Percentiles rank a stretch among this genome's conserved stretches.
These are phyloP conservation scores for Drosophila sucinea DNA, from an alignment of 1,140 invertebrate species.

Conservation along the genomic window DNA sequence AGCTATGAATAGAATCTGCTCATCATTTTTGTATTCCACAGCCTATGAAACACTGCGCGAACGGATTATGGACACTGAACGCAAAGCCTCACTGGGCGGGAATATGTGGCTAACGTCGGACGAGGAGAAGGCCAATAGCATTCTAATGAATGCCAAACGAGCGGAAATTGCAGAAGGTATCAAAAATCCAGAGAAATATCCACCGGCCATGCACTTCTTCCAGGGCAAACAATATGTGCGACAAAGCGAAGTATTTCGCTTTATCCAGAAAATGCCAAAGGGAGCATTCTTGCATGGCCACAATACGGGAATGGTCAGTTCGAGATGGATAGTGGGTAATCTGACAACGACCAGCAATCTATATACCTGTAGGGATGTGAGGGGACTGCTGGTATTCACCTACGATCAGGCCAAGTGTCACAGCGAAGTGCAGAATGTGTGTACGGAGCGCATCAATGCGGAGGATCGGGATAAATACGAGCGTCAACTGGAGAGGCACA, in stretches of 20 bases:
- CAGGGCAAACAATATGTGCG: slow-evolving; percentile 86
- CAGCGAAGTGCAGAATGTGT: slow-evolving; percentile 84
- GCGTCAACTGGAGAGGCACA: slow-evolving; percentile 84
- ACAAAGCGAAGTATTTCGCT: slow-evolving; percentile 87
- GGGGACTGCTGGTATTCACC: slow-evolving; percentile 80
- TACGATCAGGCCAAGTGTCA: slow-evolving; percentile 82
- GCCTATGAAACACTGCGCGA: slow-evolving; percentile 75
- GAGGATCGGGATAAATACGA: slow-evolving; percentile 85
- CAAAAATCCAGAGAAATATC: slow-evolving; percentile 76
- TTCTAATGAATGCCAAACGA: slow-evolving; percentile 78
- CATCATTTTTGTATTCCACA: slow-evolving; percentile 7
- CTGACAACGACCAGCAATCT: slow-evolving; percentile 88
- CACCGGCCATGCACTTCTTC: slow-evolving; percentile 88
- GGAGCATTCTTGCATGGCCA: slow-evolving; percentile 90
- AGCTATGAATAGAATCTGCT: too few species aligned
- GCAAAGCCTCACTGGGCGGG: slow-evolving; percentile 63
- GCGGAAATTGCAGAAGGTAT: slow-evolving; percentile 73
- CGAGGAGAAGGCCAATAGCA: slow-evolving; percentile 77
- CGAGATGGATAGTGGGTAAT: slow-evolving; percentile 87
- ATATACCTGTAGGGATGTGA: slow-evolving; percentile 86
- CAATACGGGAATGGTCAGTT: slow-evolving; percentile 87
- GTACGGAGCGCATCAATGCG: slow-evolving; percentile 83
- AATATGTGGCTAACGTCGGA: slow-evolving; percentile 70
- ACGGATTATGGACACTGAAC: slow-evolving; percentile 76
- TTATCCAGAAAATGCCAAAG: slow-evolving; percentile 89